Evolutionary conservation across 2,888 invertebrate species (phyloP).

Genomic region (Amphipoea oculea): DNA sequence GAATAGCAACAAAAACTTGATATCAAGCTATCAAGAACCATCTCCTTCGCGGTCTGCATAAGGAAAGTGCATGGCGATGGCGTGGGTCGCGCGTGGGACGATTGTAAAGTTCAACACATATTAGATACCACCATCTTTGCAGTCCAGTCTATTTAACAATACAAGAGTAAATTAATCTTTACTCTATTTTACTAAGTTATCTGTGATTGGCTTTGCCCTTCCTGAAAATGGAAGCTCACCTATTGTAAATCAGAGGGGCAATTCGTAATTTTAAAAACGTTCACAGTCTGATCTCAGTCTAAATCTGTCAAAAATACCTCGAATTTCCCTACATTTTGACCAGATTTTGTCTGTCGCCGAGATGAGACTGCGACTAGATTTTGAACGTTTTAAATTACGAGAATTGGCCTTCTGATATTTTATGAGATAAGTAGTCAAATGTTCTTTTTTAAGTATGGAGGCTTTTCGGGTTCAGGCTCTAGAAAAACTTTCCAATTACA

Average conservation of each 20-base stretch:
- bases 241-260: background rate
- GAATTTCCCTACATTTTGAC: no score
- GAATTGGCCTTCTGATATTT: no score
- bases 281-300: no score
- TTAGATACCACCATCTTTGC: conserved; percentile 51
- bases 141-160: conserved; percentile 40
- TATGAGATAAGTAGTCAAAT: background rate
- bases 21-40: conserved; percentile 37
- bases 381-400: no score
- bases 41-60: conserved; percentile 41
- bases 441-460: background rate
- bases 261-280: no score
- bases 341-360: no score
- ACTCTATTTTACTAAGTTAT: background rate
- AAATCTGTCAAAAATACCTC: no score
- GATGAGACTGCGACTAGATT: no score
- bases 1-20: conserved; percentile 35
- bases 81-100: conserved; percentile 64
- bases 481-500: background rate
- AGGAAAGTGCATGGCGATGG: conserved; percentile 62
- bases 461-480: background rate
- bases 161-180: background rate
- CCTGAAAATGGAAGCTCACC: background rate
- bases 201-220: background rate
- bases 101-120: conserved; percentile 62